Base-by-base conservation (phyloP, 2,113 vertebrate species). In the Tor tambroides region DNA sequence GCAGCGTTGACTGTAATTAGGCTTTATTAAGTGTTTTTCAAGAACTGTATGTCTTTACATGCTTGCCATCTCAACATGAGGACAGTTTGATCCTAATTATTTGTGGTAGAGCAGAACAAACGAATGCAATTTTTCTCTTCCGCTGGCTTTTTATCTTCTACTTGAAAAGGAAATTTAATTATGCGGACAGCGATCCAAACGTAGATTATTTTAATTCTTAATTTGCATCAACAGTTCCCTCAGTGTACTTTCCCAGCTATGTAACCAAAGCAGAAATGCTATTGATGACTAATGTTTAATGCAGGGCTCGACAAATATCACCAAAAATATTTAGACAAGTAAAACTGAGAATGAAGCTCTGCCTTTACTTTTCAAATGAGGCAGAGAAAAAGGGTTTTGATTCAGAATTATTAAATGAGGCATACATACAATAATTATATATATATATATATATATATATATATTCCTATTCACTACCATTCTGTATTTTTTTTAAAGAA, bases 161-260 rank as follows among this genome's bases (percentile, higher is more conserved):
- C 82, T 76, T 71, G 59, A 83, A 69, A 75, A 79, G 35, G 59
- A 88, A 86, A 90, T 84, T 81, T 74, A 88, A 87, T 87, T 85
- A 83, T 69, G 19, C 15, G 8, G 49, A 85, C 51, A 14, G 59
- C 63, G 85, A 90, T 88, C 77, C 63, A 81, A 63, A 65, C 38
- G 46, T 61, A 75, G 89, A 76, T 89, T 76, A 89, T 85, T 89
- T 82, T 23, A 75, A 82, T 85, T 78, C 80, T 69, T 81, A 59
- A 85, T 65, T 85, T 76, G 71, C 67, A 46, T 87, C 85, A 85
- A 67, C 56, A 54, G 84, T 82, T 83, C 26, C 71, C 75, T 76
- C 56, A 17, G 46, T 86, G 71, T 35, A 26, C 56, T 82, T 51
- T 26, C 56, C 61, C 54, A 11, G 28, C 19, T 14, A 71, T 65